Base-by-base conservation (phyloP, 2,888 invertebrate genomes). In the Noctua fimbriata region DNA sequence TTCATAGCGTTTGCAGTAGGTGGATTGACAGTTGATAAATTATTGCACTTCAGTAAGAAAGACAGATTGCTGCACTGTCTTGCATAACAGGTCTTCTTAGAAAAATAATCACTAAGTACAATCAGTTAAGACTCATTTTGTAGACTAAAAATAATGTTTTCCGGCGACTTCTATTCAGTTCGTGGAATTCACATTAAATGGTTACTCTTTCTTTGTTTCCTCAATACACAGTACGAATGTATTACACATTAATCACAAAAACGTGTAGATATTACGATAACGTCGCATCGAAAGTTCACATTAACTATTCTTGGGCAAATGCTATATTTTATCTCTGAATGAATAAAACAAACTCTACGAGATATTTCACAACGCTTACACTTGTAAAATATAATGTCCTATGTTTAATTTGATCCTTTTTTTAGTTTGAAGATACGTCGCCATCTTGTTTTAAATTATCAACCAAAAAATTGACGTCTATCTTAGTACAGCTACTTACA, bases 221-320 rank as follows among this genome's bases (percentile, higher is more conserved):
- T 44, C 5, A 49, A 58, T 28, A 36, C 9, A 58, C 14, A 24
- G 28, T 58, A 41, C 36, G 18, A 66, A 12, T 76, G 5, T 24
- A 36, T 47, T 36, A 78, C 36, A 58, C 69, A 58, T 67, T 78
- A 67, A 67, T 76, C 36, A 69, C 28, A 7, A 14, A 28, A 7
- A 21, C 18, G 4, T 5, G 0, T 65, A 66, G n/a, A 2, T n/a
- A 55, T 16, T 36, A 21, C 32, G 36, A 71, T 66, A 55, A 55
- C 24, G 24, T 41, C 36, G 58, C 10, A 10, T 47, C 28, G 16
- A 76, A 67, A 78, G 55, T 76, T 58, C 58, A 36, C 10, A 2
- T 41, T 60, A 2, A 28, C 47, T 24, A 60, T 76, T 69, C 67
- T 16, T 76, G 18, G 3, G n/a, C 16, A 47, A 78, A 18, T 28